Base-by-base conservation (phyloP, 2,797 vertebrate species). In the Brachyalestes nurse region DNA sequence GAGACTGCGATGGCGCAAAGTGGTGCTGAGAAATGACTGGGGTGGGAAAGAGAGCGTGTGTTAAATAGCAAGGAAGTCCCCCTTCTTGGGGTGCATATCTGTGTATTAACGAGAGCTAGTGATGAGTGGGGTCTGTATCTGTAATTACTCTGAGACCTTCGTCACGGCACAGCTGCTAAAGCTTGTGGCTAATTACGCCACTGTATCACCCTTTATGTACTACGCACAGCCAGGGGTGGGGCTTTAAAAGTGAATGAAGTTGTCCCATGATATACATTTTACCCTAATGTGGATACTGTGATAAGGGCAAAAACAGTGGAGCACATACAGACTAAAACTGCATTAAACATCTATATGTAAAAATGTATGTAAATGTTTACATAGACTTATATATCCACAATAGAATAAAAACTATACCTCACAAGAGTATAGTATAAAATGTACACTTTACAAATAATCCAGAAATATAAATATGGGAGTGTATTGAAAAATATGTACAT, bases 71-170 rank as follows among this genome's bases (percentile, higher is more conserved):
- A 78, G 38, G 49, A 25, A 83, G 49, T 23, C 42, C 67, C 51
- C 34, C 42, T 64, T 78, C 47, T 65, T 42, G 42, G 34, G 82
- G 74, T 77, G 51, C 21, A 72, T 25, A 77, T 73, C 72, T 66
- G 38, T 71, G 72, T 77, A 86, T 79, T 85, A 85, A 83, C 45
- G 78, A 83, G 78, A 79, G 81, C 62, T 72, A 80, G 66, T 83
- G 84, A 85, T 79, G 79, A 85, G 79, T 79, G 81, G 75, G 81
- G 79, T 83, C 79, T 61, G 67, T 80, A 83, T 83, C 79, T 61
- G 67, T 80, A 83, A 86, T 83, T 83, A 83, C 82, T 82, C 76
- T 83, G 51, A 81, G 79, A 80, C 76, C 79, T 57, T 51, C 49
- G 74, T 83, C 78, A 80, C 58, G 57, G 75, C 72, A 80, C 70